phyloP scores from a whole-genome alignment of 2,113 vertebrate genomes.

The Sporophila hypoxantha region DNA sequence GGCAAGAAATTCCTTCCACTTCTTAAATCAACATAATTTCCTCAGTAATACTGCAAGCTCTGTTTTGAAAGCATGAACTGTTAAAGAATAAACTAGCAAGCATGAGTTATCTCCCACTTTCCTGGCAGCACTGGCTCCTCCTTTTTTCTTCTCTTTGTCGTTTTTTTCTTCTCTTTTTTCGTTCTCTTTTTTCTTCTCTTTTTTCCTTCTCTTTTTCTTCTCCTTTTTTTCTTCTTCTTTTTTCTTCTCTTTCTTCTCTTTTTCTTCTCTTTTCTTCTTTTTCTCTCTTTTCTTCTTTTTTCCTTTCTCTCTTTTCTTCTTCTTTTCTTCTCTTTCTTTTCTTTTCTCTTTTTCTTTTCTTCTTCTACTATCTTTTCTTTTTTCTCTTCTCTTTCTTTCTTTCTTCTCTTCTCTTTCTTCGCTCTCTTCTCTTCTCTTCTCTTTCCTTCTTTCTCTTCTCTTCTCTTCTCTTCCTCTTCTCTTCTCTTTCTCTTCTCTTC shows the following conservation, averaged over 20 bases:
- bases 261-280: neutral
- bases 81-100: neutral
- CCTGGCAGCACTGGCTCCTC: neutral
- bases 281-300: too few relatives aligned
- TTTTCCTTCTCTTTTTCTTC: too few relatives aligned
- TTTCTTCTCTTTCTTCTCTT: neutral
- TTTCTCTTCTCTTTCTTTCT: too few relatives aligned
- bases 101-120: neutral
- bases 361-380: too few relatives aligned
- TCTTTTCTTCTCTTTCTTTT: rapidly evolving
- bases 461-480: too few relatives aligned
- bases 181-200: too few relatives aligned
- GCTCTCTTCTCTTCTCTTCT: too few relatives aligned
- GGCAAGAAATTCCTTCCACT: neutral
- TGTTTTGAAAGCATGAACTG: neutral
- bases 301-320: neutral
- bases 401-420: too few relatives aligned
- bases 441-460: too few relatives aligned
- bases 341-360: too few relatives aligned
- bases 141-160: too few relatives aligned
- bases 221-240: neutral
- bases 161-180: neutral
- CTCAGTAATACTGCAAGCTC: neutral
- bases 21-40: neutral
- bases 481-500: too few relatives aligned